These are phyloP conservation scores for Rynchops niger DNA, from an alignment of 2,113 vertebrate genomes.

Conservation along the genomic window DNA sequence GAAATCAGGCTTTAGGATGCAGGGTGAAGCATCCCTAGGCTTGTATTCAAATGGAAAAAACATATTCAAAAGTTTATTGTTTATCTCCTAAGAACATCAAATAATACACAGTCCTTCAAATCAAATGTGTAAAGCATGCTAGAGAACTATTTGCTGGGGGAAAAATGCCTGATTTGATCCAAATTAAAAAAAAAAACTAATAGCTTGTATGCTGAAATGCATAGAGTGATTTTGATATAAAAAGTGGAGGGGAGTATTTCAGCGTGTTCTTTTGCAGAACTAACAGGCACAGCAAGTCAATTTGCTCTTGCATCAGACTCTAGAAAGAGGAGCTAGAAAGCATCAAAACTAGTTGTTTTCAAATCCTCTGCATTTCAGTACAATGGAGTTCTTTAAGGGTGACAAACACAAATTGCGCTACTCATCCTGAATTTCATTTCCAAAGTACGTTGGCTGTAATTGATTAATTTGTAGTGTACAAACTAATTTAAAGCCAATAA, in stretches of 20 bases:
- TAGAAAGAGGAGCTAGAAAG: slow-evolving; percentile 14
- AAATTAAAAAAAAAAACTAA: slow-evolving; percentile 36
- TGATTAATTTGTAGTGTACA: slow-evolving; percentile 23
- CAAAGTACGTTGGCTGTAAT: background rate
- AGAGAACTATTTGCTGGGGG: slow-evolving; percentile 24
- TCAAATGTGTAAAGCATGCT: slow-evolving; percentile 18
- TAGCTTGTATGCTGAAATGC: background rate
- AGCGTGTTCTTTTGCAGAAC: background rate
- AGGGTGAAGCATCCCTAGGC: slow-evolving; percentile 60
- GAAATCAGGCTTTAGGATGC: slow-evolving; percentile 74
- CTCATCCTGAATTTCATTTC: slow-evolving; percentile 17
- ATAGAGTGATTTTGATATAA: background rate
- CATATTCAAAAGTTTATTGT: slow-evolving; percentile 74
- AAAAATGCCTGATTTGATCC: background rate
- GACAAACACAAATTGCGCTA: slow-evolving; percentile 31
- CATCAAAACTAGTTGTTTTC: background rate
- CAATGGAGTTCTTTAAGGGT: slow-evolving; percentile 23
- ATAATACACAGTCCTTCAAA: slow-evolving; percentile 50
- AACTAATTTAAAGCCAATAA: slow-evolving; percentile 6
- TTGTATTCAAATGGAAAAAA: slow-evolving; percentile 72
- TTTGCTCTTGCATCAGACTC: slow-evolving; percentile 11
- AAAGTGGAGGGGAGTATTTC: background rate
- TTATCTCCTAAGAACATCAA: slow-evolving; percentile 67
- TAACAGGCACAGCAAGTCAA: background rate
- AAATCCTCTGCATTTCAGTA: background rate